Evolutionary conservation across 2,797 vertebrate genomes (phyloP).

Genomic region (Microctenopoma steveboyesi): DNA sequence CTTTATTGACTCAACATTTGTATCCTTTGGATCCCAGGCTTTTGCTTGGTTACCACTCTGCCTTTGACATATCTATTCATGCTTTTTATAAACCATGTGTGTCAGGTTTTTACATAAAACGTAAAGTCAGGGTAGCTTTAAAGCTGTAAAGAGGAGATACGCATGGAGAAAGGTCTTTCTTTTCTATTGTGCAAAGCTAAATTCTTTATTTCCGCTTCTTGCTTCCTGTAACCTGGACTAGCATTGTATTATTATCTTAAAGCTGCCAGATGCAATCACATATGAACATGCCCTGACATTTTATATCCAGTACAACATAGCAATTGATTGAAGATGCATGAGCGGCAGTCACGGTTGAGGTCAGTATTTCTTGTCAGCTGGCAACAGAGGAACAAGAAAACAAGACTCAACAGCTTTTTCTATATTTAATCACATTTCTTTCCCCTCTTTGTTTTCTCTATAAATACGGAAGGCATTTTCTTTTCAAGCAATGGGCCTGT

Average conservation of each 20-base stretch:
- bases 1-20: conserved; percentile 32
- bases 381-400: conserved; percentile 12
- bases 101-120: conserved; percentile 25
- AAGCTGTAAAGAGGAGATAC: conserved; percentile 49
- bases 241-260: conserved; percentile 16
- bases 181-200: conserved; percentile 42
- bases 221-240: conserved; percentile 7
- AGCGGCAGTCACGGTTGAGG: conserved; percentile 9
- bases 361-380: conserved; percentile 15
- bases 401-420: conserved; percentile 4
- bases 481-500: conserved; percentile 16
- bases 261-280: conserved; percentile 37
- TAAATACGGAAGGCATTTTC: conserved; percentile 29
- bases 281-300: conserved; percentile 3
- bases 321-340: conserved; percentile 26
- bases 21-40: conserved; percentile 1
- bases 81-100: not conserved
- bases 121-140: conserved; percentile 13
- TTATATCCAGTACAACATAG: conserved; percentile 28
- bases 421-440: conserved; percentile 7
- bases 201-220: conserved; percentile 12
- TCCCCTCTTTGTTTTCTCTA: conserved; percentile 4
- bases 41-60: conserved; percentile 8
- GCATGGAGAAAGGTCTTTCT: conserved; percentile 14
- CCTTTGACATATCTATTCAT: conserved; percentile 28